A percentile compares a stretch with the other conserved stretches of the same genome.
Evolutionary conservation across 2,888 invertebrate species (phyloP).

Genomic region (Acrocera orbiculus): DNA sequence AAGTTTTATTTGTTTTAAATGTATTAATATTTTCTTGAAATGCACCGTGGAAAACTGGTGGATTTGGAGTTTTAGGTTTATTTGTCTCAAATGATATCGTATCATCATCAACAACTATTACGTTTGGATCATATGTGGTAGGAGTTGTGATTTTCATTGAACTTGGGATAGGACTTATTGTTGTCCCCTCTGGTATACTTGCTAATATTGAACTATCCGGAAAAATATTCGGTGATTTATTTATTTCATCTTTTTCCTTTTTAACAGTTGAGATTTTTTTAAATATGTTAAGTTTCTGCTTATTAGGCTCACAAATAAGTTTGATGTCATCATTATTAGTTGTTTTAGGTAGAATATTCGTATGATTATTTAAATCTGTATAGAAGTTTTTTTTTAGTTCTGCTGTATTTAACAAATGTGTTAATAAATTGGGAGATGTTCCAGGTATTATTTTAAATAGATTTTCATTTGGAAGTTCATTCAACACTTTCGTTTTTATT

Average conservation of each 20-base stretch:
- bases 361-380: too few relatives aligned
- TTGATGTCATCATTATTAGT: too few relatives aligned
- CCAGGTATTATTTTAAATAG: too few relatives aligned
- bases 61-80: background rate
- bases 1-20: constrained; percentile 7
- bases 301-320: constrained; percentile 64
- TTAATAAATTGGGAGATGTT: too few relatives aligned
- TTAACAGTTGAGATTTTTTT: constrained; percentile 67
- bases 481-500: too few relatives aligned
- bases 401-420: too few relatives aligned
- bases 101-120: constrained; percentile 6
- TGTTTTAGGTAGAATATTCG: too few relatives aligned
- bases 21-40: too few relatives aligned
- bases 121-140: background rate
- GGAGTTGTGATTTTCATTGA: background rate
- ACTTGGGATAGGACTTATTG: constrained; percentile 23
- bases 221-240: constrained; percentile 5
- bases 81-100: too few relatives aligned
- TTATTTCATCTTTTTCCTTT: constrained; percentile 38
- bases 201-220: constrained; percentile 12
- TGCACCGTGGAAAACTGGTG: too few relatives aligned
- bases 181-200: constrained; percentile 25
- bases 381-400: too few relatives aligned
- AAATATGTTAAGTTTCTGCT: constrained; percentile 71
- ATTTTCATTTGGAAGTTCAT: too few relatives aligned